These are phyloP conservation scores for Gavialis gangeticus DNA, from an alignment of 2,113 vertebrate species.

Conservation along the genomic window DNA sequence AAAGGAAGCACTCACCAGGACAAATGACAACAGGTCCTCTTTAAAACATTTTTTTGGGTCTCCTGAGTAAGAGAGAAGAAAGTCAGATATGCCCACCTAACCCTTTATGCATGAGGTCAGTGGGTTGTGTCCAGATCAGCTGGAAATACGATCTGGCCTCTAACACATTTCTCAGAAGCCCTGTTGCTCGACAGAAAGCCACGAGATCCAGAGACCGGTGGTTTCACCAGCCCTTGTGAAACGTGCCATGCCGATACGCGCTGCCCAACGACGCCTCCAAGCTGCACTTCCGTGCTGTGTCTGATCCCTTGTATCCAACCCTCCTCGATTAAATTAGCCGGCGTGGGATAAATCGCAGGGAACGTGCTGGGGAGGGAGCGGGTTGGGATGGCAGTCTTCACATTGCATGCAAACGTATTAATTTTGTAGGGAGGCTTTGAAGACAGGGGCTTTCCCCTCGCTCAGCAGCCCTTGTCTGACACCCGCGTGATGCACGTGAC, in stretches of 20 bases:
- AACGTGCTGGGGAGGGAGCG: background rate
- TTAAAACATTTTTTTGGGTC: background rate
- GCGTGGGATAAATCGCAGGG: background rate
- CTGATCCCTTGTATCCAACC: background rate
- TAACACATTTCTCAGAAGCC: slow-evolving; percentile 1
- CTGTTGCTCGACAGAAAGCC: background rate
- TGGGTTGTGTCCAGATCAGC: background rate
- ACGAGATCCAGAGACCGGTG: background rate
- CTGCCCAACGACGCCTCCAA: background rate
- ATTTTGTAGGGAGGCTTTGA: background rate
- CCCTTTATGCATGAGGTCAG: background rate
- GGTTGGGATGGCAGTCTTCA: background rate
- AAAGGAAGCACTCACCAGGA: fast-evolving
- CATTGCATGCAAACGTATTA: background rate
- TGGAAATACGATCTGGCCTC: background rate
- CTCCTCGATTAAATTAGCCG: background rate
- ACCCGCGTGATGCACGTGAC: background rate
- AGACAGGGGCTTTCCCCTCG: slow-evolving; percentile 12
- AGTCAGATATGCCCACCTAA: background rate
- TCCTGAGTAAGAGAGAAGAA: background rate
- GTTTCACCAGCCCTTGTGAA: background rate
- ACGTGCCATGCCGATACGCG: background rate
- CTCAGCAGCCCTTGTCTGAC: slow-evolving; percentile 12
- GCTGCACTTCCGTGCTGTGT: background rate
- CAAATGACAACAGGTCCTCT: background rate